Base-by-base conservation (phyloP, 2,888 invertebrate genomes). In the Drosophila leonis region DNA sequence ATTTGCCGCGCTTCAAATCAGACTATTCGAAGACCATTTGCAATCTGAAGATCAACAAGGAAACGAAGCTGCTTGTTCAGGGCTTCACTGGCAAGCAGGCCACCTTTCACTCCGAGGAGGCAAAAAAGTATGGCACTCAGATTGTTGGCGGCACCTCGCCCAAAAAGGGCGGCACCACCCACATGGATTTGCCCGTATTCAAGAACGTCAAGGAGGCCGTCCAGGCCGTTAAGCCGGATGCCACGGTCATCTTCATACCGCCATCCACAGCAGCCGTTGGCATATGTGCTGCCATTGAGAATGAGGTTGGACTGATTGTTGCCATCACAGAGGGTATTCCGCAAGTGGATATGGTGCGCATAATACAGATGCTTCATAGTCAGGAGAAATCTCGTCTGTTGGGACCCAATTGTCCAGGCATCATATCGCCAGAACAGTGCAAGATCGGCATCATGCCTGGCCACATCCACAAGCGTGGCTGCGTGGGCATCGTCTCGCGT, bases 381-480 rank as follows among this genome's bases (percentile, higher is more conserved):
- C 99, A 99, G 93, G 96, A 95, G 91, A 98, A 98, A 92, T 97
- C 97, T 0, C 95, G 99, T 52, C 94, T 99, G 27, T 95, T 99
- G 79, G 99, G 99, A 0, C 99, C 99, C 39, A 99, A 99, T 93
- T 99, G 99, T 92, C 99, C 99, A 1, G 99, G 99, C 67, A 98
- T 99, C 88, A 99, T 99, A 90, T 97, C 98, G 2, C 97, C 98
- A 0, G 97, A 96, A 81, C 93, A 97, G 95, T 99, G 99, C 94
- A 99, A 99, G 94, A 99, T 99, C 91, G 99, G 99, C 66, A 99
- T 99, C 90, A 99, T 99, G 99, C 99, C 99, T 0, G 99, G 98
- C 0, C 97, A 98, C 85, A 98, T 99, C 82, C 99, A 99, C 93
- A 97, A 98, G 92, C 94, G 94, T 82, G 99, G 99, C 33, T 95